Evolutionary conservation across 64 coral and sea anemone genomes (phyloP), one percentile per base, ranked within the genome.

Genomic region (Acropora tenuis): DNA sequence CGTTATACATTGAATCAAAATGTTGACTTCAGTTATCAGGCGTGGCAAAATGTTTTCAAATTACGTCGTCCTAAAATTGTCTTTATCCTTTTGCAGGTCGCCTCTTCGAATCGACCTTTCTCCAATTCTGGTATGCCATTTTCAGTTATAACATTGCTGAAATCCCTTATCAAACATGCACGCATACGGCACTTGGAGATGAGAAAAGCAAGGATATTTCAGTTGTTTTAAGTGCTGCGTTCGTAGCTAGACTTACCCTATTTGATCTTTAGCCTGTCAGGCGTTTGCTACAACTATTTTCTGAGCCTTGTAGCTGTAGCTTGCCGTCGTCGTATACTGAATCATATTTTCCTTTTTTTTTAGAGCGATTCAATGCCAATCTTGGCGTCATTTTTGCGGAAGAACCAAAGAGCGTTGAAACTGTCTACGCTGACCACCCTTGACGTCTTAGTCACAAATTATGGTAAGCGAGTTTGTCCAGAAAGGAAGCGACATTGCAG

Each of bases 331-430:
- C 52, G 6, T 1, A 55, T 55, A 11, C 2, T 41, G 3, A 46
- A 1, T 30, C 13, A 80, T 13, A 2, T 11, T 44, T 78, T 40
- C 11, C 7, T 44, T 55, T 78, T 4, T 8, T 91, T 79, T 15
- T 48, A 99, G 97, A 74, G 90, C n/a, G 97, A 99, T 13, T 96
- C 97, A 2, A 99, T 99, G 97, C 97, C 97, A 40, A 95, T 99
- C 65, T 80, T 99, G 3, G 97, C 97, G 0, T 93, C 97, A 11
- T 99, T 99, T 61, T 86, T 99, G 48, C 89, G 97, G 86, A 99
- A 99, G 65, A 99, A 99, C 65, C 97, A 99, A 68, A 87, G 97
- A 80, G 91, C 97, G 48, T 79, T 99, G 12, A 99, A 99, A 78
- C 58, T 99, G 44, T 90, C 97, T 0, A 99, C 97, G 0, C 72